phyloP scores from a whole-genome alignment of 2,113 vertebrate genomes.

The Gavia stellata region DNA sequence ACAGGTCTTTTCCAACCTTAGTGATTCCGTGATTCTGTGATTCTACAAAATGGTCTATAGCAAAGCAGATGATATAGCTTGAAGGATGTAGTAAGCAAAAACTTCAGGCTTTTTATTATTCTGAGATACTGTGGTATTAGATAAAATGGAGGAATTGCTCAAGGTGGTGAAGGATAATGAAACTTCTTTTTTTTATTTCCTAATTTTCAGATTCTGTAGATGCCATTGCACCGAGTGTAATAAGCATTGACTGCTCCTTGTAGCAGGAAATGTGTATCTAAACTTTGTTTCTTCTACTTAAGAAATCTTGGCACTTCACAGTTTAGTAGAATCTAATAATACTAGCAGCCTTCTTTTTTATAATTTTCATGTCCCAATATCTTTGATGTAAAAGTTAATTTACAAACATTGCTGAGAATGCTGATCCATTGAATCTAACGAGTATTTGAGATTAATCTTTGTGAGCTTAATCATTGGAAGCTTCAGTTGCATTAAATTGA shows the following conservation, averaged over 20 bases:
- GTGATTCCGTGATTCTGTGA: too few relatives aligned
- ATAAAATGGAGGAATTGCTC: background rate
- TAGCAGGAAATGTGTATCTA: background rate
- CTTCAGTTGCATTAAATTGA: conserved; percentile 8
- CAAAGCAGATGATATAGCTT: background rate
- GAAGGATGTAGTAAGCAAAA: background rate
- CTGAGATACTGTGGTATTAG: background rate
- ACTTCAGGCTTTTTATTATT: background rate
- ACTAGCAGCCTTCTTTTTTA: background rate
- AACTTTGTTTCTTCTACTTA: background rate
- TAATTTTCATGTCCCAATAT: background rate
- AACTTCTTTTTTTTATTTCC: background rate
- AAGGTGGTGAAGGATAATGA: background rate
- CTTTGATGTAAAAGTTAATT: conserved; percentile 11
- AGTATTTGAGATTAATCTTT: conserved; percentile 23
- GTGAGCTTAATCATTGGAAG: background rate
- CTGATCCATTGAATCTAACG: background rate
- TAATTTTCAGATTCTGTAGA: background rate
- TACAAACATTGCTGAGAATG: background rate
- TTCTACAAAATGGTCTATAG: background rate
- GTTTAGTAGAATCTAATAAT: background rate
- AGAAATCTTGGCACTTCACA: background rate
- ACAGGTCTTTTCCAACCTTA: too few relatives aligned
- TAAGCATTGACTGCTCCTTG: background rate
- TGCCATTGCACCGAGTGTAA: background rate